Conservation (phyloP, 2,888 invertebrate genomes). For the Terebella lapidaria region DNA sequence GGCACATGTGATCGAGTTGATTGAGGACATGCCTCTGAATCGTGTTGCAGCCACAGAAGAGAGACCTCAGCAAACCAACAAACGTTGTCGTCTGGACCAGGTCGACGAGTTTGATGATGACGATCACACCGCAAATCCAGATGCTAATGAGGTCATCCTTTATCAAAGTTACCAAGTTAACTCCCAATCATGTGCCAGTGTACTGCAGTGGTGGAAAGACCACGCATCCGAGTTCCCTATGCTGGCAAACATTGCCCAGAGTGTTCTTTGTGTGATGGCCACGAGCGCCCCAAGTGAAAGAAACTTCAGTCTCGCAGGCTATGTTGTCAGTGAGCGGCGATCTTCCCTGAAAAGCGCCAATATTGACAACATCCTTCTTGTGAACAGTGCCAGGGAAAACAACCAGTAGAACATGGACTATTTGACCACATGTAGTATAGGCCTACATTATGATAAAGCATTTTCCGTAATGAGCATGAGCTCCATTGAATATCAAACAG, state of each 20-base stretch:
- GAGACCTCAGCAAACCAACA: not conserved
- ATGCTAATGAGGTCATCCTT: not conserved
- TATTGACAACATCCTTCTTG: no score
- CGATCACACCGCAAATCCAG: no score
- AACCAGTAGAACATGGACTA: no score
- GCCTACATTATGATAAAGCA: no score
- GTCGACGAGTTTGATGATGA: not conserved
- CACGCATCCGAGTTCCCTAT: no score
- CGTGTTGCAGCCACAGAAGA: not conserved
- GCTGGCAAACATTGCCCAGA: not conserved
- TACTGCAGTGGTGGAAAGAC: not conserved
- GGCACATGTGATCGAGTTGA: not conserved
- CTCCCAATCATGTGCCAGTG: not conserved
- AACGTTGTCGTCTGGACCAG: not conserved
- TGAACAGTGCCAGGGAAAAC: no score
- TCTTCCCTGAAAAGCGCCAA: no score
- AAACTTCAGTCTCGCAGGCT: no score
- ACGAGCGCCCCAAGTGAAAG: not conserved
- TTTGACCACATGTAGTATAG: no score
- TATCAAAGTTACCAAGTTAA: not conserved
- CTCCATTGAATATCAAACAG: no score
- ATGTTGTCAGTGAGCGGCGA: no score
- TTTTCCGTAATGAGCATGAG: no score
- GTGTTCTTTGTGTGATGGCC: not conserved
- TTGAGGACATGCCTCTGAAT: not conserved